phyloP scores from a whole-genome alignment of 2,113 vertebrate species.

The Gallinago undulata region DNA sequence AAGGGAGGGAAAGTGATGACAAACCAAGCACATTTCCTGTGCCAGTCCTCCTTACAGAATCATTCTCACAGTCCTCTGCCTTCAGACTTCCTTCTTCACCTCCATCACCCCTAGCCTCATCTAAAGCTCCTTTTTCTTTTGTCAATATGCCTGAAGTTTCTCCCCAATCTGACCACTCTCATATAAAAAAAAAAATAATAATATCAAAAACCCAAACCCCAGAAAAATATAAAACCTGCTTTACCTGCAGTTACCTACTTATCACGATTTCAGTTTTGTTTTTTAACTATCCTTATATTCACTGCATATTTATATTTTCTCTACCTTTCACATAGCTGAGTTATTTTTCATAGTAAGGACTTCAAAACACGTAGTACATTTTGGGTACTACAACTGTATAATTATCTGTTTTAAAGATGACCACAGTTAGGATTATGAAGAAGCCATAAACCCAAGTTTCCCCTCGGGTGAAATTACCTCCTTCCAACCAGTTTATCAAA shows the following conservation, averaged over 20 bases:
- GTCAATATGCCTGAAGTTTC: not conserved
- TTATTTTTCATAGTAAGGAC: not conserved
- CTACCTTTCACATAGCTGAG: not conserved
- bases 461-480: not conserved
- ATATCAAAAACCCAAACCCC: not conserved
- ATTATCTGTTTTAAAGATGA: not conserved
- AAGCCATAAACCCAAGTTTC: not conserved
- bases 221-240: not conserved
- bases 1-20: not conserved
- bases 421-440: not conserved
- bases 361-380: not conserved
- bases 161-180: not conserved
- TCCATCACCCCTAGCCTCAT: not conserved
- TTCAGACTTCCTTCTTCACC: not conserved
- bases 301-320: not conserved
- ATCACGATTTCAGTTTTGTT: not conserved
- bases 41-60: not conserved
- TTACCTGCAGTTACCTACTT: not conserved
- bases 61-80: not conserved
- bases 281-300: not conserved
- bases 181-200: not conserved
- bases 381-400: not conserved
- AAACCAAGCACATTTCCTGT: not conserved
- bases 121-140: not conserved
- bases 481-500: not conserved